Base-by-base conservation (phyloP, 2,888 invertebrate species). In the Drosophila ustulata region DNA sequence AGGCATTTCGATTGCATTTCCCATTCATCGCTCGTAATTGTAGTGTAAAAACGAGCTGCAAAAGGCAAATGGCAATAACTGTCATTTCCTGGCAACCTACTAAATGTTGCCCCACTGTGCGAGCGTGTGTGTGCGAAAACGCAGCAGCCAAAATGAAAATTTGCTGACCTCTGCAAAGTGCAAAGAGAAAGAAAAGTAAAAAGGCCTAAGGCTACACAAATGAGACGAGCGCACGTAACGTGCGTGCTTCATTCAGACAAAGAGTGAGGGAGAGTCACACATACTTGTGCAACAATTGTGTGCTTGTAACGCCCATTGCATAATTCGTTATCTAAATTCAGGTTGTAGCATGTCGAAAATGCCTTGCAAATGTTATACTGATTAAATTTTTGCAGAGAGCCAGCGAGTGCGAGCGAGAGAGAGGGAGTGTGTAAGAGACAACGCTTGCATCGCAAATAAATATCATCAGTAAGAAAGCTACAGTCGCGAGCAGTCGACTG, bases 261-360 rank as follows among this genome's bases (percentile, higher is more conserved):
- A 56, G 28, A 41, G 11, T 8, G 7, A 30, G 5, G 46, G 11
- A 25, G 26, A 46, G 28, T 26, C 13, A 11, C 11, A 28, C 13
- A 41, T 18, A 64, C 63, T 65, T 69, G 70, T 79, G 86, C 71
- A 84, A 81, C 81, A 87, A 82, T 76, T 85, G 74, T 73, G 74
- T 71, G 18, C 51, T 55, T 18, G 68, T 46, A 41, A 56, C 18
- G 55, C 6, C 64, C 74, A 58, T 75, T 81, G 83, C 85, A 89
- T 90, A 89, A 90, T 89, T 90, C 80, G 90, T 88, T 91, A 91
- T 91, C 91, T 91, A 90, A 89, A 91, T 91, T 91, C 91, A 91
- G 90, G 82, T 90, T 91, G 85, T 79, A 45, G 45, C 55, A 82
- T 86, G 80, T 80, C 74, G 87, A 80, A 79, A 81, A 80, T 56